Evolutionary conservation across 2,888 invertebrate genomes (phyloP), one percentile per base, ranked within the genome.

Genomic region (Anthoptus insignis): DNA sequence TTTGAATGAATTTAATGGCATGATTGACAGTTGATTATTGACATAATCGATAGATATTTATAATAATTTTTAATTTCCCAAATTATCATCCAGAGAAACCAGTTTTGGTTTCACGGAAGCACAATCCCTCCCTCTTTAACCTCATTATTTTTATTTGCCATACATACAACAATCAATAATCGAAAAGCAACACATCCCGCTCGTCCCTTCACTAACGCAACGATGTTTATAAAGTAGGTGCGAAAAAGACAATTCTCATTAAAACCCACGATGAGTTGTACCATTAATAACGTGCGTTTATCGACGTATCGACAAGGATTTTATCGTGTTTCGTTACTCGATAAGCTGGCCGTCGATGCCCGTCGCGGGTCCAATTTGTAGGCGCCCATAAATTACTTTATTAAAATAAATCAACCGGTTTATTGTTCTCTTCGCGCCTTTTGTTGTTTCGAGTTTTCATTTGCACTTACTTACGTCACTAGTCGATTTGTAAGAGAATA

Each of bases 371-470:
- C 86, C 90, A 91, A 91, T 91, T 90, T 91, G 91, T 90, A 83
- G 83, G 81, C 77, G 83, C 80, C 82, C 88, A 91, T 92, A 91
- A 91, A 91, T 91, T 88, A 90, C 81, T 88, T 89, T 89, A 91
- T 91, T 90, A 89, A 89, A 89, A 91, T 91, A 91, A 91, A 91
- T 91, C 91, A 91, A 82, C 76, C 75, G 76, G 80, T 88, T 89
- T 91, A 91, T 91, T 91, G 89, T 91, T 91, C 87, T 87, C 84
- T 87, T 89, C 88, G 84, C 89, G 84, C 89, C 85, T 88, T 83
- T 76, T 79, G 81, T 82, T 82, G 85, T 87, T 87, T 84, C 79
- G 79, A 73, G 19, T 34, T 47, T 63, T 47, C 63, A 50, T 29
- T 57, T 57, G 49, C 29, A 49, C 29, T 50, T 19, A 27, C 27